A percentile compares a stretch with the other conserved stretches of the same genome.
Conservation (phyloP, 2,888 invertebrate genomes). For the Cephus nigrinus region DNA sequence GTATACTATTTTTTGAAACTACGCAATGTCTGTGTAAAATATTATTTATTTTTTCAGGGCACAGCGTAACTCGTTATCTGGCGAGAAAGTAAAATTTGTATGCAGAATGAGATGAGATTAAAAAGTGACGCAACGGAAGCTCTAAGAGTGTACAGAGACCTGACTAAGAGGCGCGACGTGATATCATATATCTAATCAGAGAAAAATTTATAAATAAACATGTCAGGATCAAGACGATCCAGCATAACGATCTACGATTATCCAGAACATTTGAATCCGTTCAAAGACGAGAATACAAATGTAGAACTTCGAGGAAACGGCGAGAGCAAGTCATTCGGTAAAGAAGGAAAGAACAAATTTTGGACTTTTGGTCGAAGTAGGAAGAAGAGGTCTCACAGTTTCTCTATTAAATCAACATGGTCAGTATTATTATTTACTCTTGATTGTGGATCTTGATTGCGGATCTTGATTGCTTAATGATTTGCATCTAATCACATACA, state of each 20-base stretch:
- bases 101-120: neutral
- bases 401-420: constrained; percentile 63
- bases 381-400: constrained; percentile 73
- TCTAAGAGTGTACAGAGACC: neutral
- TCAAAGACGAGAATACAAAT: constrained; percentile 74
- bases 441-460: too few relatives aligned
- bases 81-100: too few relatives aligned
- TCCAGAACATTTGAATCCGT: constrained; percentile 82
- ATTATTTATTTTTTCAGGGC: too few relatives aligned
- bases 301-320: constrained; percentile 24
- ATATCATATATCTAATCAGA: too few relatives aligned
- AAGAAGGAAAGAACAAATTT: constrained; percentile 56
- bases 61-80: too few relatives aligned
- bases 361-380: constrained; percentile 65
- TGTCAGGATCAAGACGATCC: constrained; percentile 68
- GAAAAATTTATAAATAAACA: constrained; percentile 18
- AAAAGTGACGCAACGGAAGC: neutral
- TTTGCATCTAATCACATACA: too few relatives aligned
- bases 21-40: too few relatives aligned
- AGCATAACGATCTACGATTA: constrained; percentile 75
- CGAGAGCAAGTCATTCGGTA: constrained; percentile 38
- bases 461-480: too few relatives aligned
- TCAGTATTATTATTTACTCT: constrained; percentile 20
- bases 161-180: neutral
- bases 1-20: too few relatives aligned